These are phyloP conservation scores for Rhabdornis inornatus DNA, from an alignment of 2,113 vertebrate species.

Conservation along the genomic window DNA sequence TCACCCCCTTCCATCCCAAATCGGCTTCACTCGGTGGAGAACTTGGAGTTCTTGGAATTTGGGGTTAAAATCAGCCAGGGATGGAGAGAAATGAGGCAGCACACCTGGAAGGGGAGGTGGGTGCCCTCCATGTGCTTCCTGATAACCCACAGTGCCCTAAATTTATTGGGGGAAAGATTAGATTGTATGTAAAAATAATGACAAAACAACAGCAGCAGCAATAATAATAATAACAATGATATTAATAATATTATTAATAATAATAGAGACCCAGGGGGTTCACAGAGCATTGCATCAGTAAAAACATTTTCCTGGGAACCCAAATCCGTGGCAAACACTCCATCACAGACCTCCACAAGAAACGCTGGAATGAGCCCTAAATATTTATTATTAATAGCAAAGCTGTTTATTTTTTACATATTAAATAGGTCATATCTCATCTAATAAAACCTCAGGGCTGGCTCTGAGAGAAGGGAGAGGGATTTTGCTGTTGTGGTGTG, in stretches of 20 bases:
- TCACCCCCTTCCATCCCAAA: fast-evolving
- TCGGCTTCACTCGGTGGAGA: fast-evolving
- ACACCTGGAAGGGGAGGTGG: background rate
- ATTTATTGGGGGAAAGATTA: background rate
- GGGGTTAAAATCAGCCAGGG: background rate
- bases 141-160: background rate
- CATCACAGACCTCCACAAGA: background rate
- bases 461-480: background rate
- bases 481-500: background rate
- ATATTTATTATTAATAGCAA: conserved; percentile 64
- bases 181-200: background rate
- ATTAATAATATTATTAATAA: background rate
- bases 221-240: too few species aligned
- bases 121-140: fast-evolving
- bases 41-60: background rate
- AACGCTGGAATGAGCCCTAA: conserved; percentile 19
- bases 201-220: background rate
- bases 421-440: conserved; percentile 58
- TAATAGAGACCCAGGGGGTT: background rate
- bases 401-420: conserved; percentile 48
- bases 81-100: background rate
- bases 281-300: background rate
- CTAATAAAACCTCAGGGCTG: background rate
- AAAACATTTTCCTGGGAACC: background rate
- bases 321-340: background rate